Evolutionary conservation across 2,113 vertebrate genomes (phyloP).

Genomic region (Empidonax traillii): DNA sequence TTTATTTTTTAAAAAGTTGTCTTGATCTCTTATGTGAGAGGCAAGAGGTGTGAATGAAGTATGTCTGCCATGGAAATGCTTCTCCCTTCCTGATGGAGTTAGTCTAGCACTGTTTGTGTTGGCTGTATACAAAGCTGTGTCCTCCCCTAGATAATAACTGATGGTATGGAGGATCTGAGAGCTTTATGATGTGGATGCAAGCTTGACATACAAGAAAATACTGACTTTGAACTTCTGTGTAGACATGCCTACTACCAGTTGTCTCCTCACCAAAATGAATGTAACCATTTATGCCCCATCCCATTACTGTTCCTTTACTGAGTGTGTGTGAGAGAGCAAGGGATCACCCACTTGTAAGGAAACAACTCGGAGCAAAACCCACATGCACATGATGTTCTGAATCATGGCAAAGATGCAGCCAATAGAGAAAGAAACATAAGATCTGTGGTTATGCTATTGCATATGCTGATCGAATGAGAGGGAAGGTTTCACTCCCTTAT

Average conservation of each 20-base stretch:
- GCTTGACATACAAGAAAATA: rapidly evolving
- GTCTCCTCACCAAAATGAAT: background rate
- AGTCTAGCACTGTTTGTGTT: background rate
- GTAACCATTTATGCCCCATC: background rate
- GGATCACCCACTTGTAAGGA: background rate
- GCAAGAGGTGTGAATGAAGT: background rate
- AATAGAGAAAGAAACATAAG: background rate
- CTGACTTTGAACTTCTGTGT: background rate
- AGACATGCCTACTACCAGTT: background rate
- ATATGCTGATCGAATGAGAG: background rate
- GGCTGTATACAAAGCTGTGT: background rate
- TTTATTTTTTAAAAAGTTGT: background rate
- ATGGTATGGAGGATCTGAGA: background rate
- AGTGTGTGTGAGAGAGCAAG: background rate
- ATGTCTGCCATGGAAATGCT: background rate
- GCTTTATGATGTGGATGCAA: background rate
- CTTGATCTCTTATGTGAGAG: background rate
- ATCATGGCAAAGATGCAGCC: background rate
- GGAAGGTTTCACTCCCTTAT: background rate
- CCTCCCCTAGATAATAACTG: background rate
- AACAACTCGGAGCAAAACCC: background rate
- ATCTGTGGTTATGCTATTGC: background rate
- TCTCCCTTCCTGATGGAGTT: background rate
- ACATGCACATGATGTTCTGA: rapidly evolving
- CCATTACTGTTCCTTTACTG: background rate